These are phyloP conservation scores for Dinocampus coccinellae DNA, from an alignment of 2,888 invertebrate species.

Conservation along the genomic window DNA sequence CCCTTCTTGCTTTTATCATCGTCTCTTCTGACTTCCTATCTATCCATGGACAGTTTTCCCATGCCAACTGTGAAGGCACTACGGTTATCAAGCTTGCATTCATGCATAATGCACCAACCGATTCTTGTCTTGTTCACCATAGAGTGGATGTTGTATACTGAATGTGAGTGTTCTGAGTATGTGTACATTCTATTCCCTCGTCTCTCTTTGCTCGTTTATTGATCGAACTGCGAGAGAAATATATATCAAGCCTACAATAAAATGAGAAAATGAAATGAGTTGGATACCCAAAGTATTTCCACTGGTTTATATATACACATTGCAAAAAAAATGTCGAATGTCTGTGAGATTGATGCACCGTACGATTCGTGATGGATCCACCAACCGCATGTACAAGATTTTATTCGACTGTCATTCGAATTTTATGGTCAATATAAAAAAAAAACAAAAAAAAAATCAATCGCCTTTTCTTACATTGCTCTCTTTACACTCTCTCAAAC, in stretches of 20 bases:
- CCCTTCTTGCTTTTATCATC: conserved; percentile 23
- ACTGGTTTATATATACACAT: neutral
- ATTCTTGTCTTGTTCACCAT: conserved; percentile 36
- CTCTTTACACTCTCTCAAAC: too few species aligned
- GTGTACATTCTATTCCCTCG: too few species aligned
- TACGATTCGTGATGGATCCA: conserved; percentile 3
- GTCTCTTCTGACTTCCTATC: conserved; percentile 27
- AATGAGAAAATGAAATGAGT: neutral
- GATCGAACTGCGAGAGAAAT: neutral
- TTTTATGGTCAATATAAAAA: neutral
- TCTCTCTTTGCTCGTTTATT: neutral
- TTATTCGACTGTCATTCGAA: neutral
- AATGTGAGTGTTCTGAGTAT: neutral
- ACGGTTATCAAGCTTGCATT: conserved; percentile 60
- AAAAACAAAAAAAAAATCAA: too few species aligned
- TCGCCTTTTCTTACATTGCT: neutral
- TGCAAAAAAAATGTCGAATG: neutral
- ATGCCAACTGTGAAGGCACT: conserved; percentile 12
- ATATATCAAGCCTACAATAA: neutral
- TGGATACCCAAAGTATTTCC: neutral
- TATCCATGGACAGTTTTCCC: conserved; percentile 19
- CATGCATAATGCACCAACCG: conserved; percentile 63
- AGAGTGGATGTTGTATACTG: neutral
- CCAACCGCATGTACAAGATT: neutral
- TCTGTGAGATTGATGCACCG: neutral